phyloP scores from a whole-genome alignment of 53 echinoderm and acorn worm species.

The Patiria pectinifera region DNA sequence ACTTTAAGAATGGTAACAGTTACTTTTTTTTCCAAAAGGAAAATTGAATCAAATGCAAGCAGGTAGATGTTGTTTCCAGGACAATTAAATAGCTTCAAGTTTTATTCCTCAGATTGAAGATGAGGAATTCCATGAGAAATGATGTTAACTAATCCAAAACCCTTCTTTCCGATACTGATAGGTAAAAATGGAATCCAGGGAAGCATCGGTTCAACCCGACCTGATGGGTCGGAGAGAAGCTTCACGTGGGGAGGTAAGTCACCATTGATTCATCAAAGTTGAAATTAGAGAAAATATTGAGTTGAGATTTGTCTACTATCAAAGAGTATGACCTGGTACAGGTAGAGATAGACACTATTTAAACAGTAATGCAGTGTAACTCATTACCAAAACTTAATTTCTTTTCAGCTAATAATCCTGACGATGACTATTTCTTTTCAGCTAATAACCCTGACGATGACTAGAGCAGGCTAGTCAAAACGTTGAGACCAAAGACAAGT shows the following conservation, averaged over 20 bases:
- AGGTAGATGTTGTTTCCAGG: neutral
- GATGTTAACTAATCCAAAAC: neutral
- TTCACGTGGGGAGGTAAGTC: constrained; percentile 37
- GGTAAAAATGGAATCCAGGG: neutral
- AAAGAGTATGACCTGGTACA: no score
- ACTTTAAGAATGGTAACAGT: no score
- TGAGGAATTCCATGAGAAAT: neutral
- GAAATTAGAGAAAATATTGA: no score
- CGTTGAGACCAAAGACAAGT: no score
- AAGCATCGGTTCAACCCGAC: neutral
- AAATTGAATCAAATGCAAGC: neutral
- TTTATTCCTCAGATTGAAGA: neutral
- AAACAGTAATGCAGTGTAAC: no score
- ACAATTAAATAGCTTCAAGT: neutral
- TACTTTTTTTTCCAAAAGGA: neutral
- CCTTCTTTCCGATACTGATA: neutral
- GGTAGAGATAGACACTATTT: no score
- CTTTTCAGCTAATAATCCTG: no score
- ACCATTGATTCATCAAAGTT: neutral
- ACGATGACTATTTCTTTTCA: no score
- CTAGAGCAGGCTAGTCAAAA: no score
- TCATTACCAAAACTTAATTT: no score
- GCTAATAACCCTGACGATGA: no score
- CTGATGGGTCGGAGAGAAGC: neutral
- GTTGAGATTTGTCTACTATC: no score